Conservation (phyloP, 2,888 invertebrate genomes). For the Agriopis aurantiaria region DNA sequence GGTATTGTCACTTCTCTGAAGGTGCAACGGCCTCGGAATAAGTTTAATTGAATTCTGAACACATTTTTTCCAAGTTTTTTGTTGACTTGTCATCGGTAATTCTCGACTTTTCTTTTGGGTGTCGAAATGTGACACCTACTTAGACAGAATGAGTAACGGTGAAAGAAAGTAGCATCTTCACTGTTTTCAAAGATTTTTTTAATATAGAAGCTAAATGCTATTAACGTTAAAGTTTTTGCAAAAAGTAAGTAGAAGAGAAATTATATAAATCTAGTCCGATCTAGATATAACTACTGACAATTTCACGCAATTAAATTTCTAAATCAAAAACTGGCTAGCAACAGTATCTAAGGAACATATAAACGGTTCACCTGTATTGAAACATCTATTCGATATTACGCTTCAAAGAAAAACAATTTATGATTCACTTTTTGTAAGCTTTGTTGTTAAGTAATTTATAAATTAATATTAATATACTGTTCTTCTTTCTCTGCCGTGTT, state of each 20-base stretch:
- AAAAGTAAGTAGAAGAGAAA: constrained; percentile 34
- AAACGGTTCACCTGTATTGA: constrained; percentile 11
- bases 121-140: constrained; percentile 55
- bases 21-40: constrained; percentile 72
- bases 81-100: constrained; percentile 54
- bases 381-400: background rate
- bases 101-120: constrained; percentile 58
- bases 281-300: constrained; percentile 29
- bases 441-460: background rate
- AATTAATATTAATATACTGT: background rate
- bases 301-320: constrained; percentile 33
- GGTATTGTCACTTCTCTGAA: constrained; percentile 73
- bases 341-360: constrained; percentile 11
- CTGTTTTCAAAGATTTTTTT: constrained; percentile 53
- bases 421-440: background rate
- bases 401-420: constrained; percentile 1
- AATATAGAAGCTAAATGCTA: constrained; percentile 47
- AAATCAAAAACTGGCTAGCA: constrained; percentile 25
- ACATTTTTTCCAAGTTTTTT: constrained; percentile 64
- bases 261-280: constrained; percentile 21
- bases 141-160: constrained; percentile 56
- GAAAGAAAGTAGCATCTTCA: constrained; percentile 51
- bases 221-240: constrained; percentile 43
- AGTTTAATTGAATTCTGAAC: constrained; percentile 80
- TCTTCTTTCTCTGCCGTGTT: too few species aligned